Evolutionary conservation across 2,888 invertebrate genomes (phyloP).

Genomic region (Dolichopus griseipennis): DNA sequence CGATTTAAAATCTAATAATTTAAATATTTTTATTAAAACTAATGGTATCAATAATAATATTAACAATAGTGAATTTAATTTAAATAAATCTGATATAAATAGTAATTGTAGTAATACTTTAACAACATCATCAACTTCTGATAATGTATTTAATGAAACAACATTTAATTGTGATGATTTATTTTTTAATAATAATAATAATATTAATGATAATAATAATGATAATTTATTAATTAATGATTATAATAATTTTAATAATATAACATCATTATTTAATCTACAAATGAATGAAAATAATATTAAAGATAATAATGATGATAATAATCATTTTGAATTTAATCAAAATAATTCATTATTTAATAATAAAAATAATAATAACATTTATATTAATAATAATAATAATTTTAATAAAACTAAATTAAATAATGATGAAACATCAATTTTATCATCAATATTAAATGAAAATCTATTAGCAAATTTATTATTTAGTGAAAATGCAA

Average conservation of each 20-base stretch:
- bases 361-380: conserved; percentile 25
- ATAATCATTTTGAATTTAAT: conserved; percentile 8
- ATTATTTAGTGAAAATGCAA: conserved; percentile 9
- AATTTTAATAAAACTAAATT: conserved; percentile 23
- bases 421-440: conserved; percentile 11
- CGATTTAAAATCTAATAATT: conserved; percentile 23
- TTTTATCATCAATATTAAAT: conserved; percentile 22
- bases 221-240: neutral
- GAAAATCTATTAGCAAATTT: conserved; percentile 14
- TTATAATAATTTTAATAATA: conserved; percentile 7
- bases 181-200: neutral
- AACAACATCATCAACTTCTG: conserved; percentile 21
- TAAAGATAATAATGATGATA: conserved; percentile 26
- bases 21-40: neutral
- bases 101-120: conserved; percentile 11
- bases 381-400: conserved; percentile 24
- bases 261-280: neutral
- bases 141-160: conserved; percentile 18
- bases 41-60: conserved; percentile 24
- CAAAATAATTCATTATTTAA: too few species aligned
- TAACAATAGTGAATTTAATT: conserved; percentile 16
- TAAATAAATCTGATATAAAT: conserved; percentile 10
- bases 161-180: too few species aligned
- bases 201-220: neutral
- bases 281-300: conserved; percentile 19